Conservation (phyloP, 2,888 invertebrate genomes). For the Malthinus seriepunctatus region DNA sequence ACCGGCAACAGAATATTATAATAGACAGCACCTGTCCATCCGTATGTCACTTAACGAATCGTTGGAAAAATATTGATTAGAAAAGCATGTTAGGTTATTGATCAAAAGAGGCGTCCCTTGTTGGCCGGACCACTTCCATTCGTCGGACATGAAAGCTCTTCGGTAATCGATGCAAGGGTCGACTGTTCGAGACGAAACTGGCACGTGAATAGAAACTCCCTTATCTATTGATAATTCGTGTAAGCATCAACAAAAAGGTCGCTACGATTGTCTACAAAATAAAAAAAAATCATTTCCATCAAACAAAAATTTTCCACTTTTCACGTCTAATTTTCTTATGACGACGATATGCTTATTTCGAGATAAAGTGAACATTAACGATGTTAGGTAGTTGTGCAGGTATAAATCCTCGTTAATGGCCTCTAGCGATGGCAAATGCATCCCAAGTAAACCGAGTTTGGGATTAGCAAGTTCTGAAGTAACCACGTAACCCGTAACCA, state of each 20-base stretch:
- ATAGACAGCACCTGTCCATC: conserved; percentile 24
- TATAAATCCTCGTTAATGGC: conserved; percentile 33
- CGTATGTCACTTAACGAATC: conserved; percentile 19
- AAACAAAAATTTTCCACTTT: background rate
- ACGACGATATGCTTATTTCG: conserved; percentile 6
- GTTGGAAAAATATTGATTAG: conserved; percentile 28
- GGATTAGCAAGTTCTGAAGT: conserved; percentile 51
- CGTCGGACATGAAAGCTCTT: conserved; percentile 19
- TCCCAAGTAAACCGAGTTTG: conserved; percentile 33
- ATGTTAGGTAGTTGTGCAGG: conserved; percentile 29
- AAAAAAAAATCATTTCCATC: background rate
- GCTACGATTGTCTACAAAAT: conserved; percentile 10
- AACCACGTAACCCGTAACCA: conserved; percentile 53
- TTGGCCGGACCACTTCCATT: conserved; percentile 10
- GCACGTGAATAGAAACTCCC: conserved; percentile 2
- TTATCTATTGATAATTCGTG: conserved; percentile 5
- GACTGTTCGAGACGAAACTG: conserved; percentile 12
- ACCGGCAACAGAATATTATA: conserved; percentile 29
- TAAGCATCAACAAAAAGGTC: conserved; percentile 12
- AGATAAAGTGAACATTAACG: conserved; percentile 18
- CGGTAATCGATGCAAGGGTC: conserved; percentile 21
- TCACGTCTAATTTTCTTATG: conserved; percentile 6
- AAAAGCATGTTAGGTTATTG: conserved; percentile 19
- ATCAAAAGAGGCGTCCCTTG: conserved; percentile 21
- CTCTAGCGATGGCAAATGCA: conserved; percentile 31